Evolutionary conservation across 2,888 invertebrate species (phyloP).

Genomic region (Clunio marinus): DNA sequence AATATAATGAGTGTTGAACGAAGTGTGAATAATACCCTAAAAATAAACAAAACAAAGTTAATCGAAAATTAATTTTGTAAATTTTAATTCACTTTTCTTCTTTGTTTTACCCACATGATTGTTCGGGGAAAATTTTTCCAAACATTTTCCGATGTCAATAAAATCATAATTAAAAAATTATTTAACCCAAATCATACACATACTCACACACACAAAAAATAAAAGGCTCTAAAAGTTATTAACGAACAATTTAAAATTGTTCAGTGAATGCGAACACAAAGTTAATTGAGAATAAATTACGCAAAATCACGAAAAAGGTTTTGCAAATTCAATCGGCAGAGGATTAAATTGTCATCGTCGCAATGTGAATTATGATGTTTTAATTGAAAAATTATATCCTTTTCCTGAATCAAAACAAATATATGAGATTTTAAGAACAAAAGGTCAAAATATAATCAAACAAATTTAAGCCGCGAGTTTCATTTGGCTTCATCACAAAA

Average conservation of each 20-base stretch:
- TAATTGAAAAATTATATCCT: too few relatives aligned
- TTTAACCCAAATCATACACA: too few relatives aligned
- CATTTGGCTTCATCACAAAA: too few relatives aligned
- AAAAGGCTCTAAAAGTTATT: constrained; percentile 3
- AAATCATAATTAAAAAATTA: too few relatives aligned
- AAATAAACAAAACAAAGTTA: neutral
- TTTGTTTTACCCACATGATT: too few relatives aligned
- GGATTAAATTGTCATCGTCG: neutral
- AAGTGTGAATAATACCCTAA: constrained; percentile 21
- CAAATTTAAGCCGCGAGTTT: too few relatives aligned
- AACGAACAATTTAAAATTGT: neutral
- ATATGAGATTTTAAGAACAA: too few relatives aligned
- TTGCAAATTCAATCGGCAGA: neutral
- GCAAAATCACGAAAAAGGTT: neutral
- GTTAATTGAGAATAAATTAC: constrained; percentile 7
- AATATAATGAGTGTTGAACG: constrained; percentile 16
- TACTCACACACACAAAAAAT: too few relatives aligned
- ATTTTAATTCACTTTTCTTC: too few relatives aligned
- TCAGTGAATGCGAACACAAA: neutral
- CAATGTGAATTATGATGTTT: neutral
- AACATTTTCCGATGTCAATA: neutral
- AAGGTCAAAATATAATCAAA: too few relatives aligned
- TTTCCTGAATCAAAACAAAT: too few relatives aligned
- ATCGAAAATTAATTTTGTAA: constrained; percentile 16
- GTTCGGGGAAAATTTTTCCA: neutral